Percentiles rank a stretch among this genome's conserved stretches.
phyloP scores from a whole-genome alignment of 1,140 invertebrate species.

The Tetraneura akinire region DNA sequence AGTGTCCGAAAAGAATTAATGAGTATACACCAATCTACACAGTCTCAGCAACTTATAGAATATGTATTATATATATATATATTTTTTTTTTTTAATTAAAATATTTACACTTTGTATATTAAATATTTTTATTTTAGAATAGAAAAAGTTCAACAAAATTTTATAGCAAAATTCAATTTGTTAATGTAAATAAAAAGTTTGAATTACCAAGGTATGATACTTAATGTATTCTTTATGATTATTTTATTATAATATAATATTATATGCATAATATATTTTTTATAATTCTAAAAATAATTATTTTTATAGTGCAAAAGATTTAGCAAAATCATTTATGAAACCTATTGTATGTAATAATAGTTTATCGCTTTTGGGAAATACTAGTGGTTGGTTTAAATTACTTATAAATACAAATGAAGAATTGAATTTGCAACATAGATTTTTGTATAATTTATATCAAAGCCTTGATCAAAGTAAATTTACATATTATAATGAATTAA shows the following conservation, averaged over 20 bases:
- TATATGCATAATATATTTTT: background rate
- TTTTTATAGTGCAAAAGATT: constrained; percentile 25
- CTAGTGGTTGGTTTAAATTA: constrained; percentile 43
- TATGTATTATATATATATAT: too few relatives aligned
- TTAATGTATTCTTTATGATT: too few relatives aligned
- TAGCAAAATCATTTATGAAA: constrained; percentile 25
- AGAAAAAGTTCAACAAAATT: background rate
- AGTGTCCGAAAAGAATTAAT: constrained; percentile 41
- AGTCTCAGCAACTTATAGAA: constrained; percentile 20
- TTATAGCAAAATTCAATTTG: constrained; percentile 28
- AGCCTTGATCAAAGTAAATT: constrained; percentile 39
- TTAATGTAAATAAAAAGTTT: constrained; percentile 13
- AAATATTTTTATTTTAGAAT: constrained; percentile 20
- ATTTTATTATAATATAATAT: too few relatives aligned
- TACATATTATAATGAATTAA: background rate
- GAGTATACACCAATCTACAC: background rate
- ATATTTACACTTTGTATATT: background rate
- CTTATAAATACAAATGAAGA: constrained; percentile 21
- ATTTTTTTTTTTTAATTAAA: background rate
- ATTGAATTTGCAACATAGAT: constrained; percentile 40
- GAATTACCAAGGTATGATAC: constrained; percentile 24
- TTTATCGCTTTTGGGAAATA: background rate
- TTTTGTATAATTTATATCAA: constrained; percentile 34
- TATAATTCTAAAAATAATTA: background rate
- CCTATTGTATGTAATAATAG: constrained; percentile 25